These are phyloP conservation scores for Oscheius onirici DNA, from an alignment of 2,888 invertebrate species.

Conservation along the genomic window DNA sequence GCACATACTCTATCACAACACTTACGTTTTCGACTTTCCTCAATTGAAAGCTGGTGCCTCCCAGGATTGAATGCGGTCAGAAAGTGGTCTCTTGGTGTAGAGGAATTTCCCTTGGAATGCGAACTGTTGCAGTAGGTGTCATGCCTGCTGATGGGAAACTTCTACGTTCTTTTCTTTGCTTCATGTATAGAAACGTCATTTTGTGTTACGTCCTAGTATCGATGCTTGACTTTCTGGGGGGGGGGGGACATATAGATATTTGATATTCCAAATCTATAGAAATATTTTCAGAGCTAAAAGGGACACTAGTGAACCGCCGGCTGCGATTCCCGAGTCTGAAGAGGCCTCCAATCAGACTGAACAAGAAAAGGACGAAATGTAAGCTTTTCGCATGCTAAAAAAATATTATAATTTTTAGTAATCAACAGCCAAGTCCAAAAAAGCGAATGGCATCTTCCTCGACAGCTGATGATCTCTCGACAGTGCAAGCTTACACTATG, in stretches of 20 bases:
- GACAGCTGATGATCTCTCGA: constrained; percentile 42
- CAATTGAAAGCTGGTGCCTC: background rate
- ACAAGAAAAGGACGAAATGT: constrained; percentile 11
- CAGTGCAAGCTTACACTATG: constrained; percentile 58
- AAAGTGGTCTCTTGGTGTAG: background rate
- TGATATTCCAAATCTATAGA: background rate
- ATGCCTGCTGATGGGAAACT: background rate
- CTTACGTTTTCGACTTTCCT: background rate
- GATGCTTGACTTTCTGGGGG: no score
- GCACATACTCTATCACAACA: background rate
- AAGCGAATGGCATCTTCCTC: constrained; percentile 39
- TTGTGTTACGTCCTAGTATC: background rate
- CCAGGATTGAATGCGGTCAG: background rate
- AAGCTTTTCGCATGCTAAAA: background rate
- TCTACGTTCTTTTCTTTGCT: background rate
- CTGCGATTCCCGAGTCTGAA: constrained; percentile 40
- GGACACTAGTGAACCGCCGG: constrained; percentile 56
- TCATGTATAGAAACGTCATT: background rate
- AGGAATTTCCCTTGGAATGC: background rate
- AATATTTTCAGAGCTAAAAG: constrained; percentile 37
- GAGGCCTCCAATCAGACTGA: background rate
- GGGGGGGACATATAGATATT: background rate
- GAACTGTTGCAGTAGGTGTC: background rate
- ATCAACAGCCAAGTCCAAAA: constrained; percentile 35
- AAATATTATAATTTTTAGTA: background rate